phyloP scores from a whole-genome alignment of 2,113 vertebrate species.

The Willisornis vidua region DNA sequence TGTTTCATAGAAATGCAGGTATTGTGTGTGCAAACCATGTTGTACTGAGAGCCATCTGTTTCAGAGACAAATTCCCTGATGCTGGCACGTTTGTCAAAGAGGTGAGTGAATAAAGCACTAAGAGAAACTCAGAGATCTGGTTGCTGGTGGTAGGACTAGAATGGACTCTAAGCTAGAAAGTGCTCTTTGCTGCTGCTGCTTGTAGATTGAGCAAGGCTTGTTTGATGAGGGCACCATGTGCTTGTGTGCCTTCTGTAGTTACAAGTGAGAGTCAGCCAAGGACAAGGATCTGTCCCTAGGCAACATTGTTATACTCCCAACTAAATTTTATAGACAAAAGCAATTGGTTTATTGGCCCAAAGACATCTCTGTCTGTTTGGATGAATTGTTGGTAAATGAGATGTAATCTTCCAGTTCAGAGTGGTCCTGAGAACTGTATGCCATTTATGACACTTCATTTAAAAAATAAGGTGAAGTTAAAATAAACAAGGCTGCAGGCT shows the following conservation, averaged over 20 bases:
- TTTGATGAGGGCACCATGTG: background rate
- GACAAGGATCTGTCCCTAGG: background rate
- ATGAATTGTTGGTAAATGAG: background rate
- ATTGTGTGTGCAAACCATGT: background rate
- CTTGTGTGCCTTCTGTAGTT: background rate
- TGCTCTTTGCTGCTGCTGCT: background rate
- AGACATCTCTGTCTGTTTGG: background rate
- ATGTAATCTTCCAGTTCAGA: background rate
- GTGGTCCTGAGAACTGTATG: background rate
- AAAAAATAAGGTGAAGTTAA: background rate
- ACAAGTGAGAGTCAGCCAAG: background rate
- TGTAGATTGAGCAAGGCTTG: background rate
- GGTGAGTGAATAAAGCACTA: accelerated
- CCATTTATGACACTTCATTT: background rate
- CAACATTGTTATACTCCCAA: background rate
- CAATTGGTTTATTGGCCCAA: background rate
- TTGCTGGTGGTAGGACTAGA: background rate
- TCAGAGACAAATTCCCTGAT: background rate
- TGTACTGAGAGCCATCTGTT: background rate
- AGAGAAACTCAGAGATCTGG: background rate
- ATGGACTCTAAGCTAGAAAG: background rate
- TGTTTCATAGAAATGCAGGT: background rate
- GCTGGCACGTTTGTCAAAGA: background rate
- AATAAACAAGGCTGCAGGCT: background rate
- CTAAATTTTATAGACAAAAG: background rate